These are phyloP conservation scores for Petrophora chlorosata DNA, from an alignment of 2,888 invertebrate genomes.

Conservation along the genomic window DNA sequence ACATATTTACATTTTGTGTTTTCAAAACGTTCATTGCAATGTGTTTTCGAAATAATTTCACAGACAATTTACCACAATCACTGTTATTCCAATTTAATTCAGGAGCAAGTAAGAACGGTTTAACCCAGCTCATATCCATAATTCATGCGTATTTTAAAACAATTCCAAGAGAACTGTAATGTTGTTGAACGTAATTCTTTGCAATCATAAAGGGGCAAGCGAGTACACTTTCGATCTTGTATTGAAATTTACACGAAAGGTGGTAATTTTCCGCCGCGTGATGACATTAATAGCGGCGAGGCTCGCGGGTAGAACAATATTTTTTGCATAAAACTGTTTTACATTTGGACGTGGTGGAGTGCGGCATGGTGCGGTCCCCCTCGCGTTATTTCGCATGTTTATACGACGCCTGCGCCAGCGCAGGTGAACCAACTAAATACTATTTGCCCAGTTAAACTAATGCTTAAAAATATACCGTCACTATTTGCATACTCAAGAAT, in stretches of 20 bases:
- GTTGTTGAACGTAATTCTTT: constrained; percentile 57
- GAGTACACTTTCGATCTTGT: constrained; percentile 67
- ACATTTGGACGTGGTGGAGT: constrained; percentile 51
- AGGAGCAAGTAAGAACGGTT: constrained; percentile 57
- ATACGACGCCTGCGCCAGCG: constrained; percentile 44
- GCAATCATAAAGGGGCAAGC: constrained; percentile 57
- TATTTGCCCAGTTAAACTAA: constrained; percentile 41
- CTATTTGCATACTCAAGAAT: constrained; percentile 20
- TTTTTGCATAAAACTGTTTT: constrained; percentile 68
- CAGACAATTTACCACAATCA: constrained; percentile 66
- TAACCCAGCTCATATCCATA: constrained; percentile 61
- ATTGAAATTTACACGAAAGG: constrained; percentile 77
- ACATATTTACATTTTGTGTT: constrained; percentile 6
- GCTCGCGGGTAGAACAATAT: constrained; percentile 59
- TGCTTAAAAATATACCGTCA: constrained; percentile 30
- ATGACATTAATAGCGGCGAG: constrained; percentile 73
- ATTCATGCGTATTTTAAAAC: constrained; percentile 64
- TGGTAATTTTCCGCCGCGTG: constrained; percentile 77
- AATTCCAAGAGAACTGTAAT: constrained; percentile 56
- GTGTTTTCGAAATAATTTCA: constrained; percentile 57
- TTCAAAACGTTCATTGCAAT: constrained; percentile 19
- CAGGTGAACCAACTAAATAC: constrained; percentile 41
- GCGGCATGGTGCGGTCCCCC: constrained; percentile 41
- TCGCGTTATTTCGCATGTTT: constrained; percentile 60
- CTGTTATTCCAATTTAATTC: constrained; percentile 56